Base-by-base conservation (phyloP, 2,797 vertebrate genomes). In the Simalia tracyae region DNA sequence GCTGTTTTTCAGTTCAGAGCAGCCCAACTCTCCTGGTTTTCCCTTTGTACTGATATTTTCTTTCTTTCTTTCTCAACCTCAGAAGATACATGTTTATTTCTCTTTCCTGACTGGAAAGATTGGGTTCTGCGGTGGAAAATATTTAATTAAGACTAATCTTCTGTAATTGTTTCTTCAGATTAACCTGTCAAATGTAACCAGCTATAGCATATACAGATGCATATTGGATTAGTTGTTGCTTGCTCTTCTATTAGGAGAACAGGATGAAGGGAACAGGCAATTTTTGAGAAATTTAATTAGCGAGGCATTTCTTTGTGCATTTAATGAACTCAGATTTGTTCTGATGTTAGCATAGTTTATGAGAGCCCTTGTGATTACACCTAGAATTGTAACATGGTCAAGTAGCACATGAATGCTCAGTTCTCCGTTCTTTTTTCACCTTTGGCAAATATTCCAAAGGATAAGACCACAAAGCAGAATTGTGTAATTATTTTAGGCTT, bases 231-330 rank as follows among this genome's bases (percentile, higher is more conserved):
- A 12, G 36, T 63, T 59, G 15, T 84, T 88, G 22, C 50, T 17
- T 36, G 46, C 56, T 63, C 54, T 57, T 81, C 42, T 66, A n/a
- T 87, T 26, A 87, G 85, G 68, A 90, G 28, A 66, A 31, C 22
- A 81, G 22, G 12, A 86, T 68, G 31, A 87, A 87, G 57, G 4
- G 9, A 59, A 81, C 63, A 61, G 17, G 36, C 8, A 85, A 14
- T 81, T 88, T 28, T 91, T 57, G 19, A 91, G 86, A 61, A 88
- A 61, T 50, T 87, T 42, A 91, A 50, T 19, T 81, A 12, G 24
- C 26, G n/a, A 57, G 85, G 8, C 12, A 57, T 91, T 63, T 24
- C 50, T 66, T 91, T 17, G 8, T 86, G 8, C 0, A 28, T 66
- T 36, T 5, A 31, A 68, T 42, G 19, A 26, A 42, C 68, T 91